phyloP scores from a whole-genome alignment of 2,888 invertebrate species.

The Xestia rhomboidea region DNA sequence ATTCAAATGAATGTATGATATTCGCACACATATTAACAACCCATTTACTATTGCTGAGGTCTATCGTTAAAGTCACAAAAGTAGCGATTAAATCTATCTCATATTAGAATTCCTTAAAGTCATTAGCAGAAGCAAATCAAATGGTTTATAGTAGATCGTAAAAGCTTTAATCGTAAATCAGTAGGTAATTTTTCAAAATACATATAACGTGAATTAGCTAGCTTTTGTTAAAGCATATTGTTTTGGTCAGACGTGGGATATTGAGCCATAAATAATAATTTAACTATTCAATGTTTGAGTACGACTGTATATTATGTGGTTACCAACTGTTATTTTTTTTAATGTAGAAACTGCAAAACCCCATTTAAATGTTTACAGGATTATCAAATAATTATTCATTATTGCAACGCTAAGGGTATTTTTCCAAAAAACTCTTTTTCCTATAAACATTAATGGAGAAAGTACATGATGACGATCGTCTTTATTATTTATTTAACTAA shows the following conservation, averaged over 20 bases:
- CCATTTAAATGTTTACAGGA: background rate
- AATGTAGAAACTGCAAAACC: background rate
- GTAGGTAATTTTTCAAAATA: conserved; percentile 43
- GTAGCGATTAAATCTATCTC: conserved; percentile 38
- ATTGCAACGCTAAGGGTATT: background rate
- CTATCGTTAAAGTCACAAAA: conserved; percentile 45
- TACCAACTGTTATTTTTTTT: conserved; percentile 46
- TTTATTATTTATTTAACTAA: background rate
- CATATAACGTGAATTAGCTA: conserved; percentile 19
- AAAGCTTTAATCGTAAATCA: conserved; percentile 42
- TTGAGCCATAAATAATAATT: conserved; percentile 74
- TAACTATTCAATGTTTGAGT: conserved; percentile 66
- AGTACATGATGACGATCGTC: background rate
- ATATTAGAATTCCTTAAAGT: conserved; percentile 41
- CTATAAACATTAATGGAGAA: background rate
- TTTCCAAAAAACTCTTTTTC: background rate
- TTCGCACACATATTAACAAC: conserved; percentile 32
- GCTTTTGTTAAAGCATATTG: conserved; percentile 45
- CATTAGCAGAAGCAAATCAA: conserved; percentile 45
- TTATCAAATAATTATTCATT: background rate
- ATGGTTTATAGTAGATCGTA: conserved; percentile 31
- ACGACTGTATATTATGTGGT: conserved; percentile 42
- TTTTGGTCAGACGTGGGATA: conserved; percentile 60
- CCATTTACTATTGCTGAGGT: background rate
- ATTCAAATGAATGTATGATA: conserved; percentile 2